phyloP scores from a whole-genome alignment of 2,113 vertebrate species.

The Barnardius zonarius region DNA sequence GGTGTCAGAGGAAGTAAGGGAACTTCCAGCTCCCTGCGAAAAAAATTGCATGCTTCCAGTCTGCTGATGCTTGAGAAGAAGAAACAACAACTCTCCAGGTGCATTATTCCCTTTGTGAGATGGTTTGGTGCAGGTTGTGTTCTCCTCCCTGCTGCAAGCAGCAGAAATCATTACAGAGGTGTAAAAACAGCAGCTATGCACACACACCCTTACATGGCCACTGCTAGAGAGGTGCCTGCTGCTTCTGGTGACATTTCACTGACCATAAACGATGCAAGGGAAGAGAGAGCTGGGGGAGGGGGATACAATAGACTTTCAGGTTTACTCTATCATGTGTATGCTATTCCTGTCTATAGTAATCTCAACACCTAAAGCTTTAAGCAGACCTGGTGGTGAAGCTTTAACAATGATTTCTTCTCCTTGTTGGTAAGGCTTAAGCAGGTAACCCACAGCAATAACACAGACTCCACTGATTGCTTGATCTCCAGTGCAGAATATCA shows the following conservation, averaged over 20 bases:
- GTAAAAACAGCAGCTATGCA: neutral
- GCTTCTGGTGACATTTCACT: neutral
- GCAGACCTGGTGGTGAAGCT: neutral
- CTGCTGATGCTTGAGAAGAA: neutral
- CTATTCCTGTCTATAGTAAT: neutral
- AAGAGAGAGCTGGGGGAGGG: neutral
- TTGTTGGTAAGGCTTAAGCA: neutral
- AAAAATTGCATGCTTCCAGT: neutral
- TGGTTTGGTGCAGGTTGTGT: neutral
- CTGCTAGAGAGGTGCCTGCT: neutral
- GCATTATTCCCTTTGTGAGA: neutral
- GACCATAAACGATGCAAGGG: neutral
- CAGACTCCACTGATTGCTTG: neutral
- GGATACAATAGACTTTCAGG: neutral
- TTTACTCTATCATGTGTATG: neutral
- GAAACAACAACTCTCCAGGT: rapidly evolving
- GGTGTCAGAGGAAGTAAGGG: neutral
- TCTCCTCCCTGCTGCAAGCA: neutral
- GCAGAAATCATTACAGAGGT: neutral
- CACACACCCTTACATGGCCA: rapidly evolving
- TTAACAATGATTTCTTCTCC: neutral
- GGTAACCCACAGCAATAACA: rapidly evolving
- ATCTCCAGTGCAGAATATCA: neutral
- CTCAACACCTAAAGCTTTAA: neutral
- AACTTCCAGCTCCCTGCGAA: neutral